phyloP scores from a whole-genome alignment of 2,888 invertebrate species.

The Lithodes maja region DNA sequence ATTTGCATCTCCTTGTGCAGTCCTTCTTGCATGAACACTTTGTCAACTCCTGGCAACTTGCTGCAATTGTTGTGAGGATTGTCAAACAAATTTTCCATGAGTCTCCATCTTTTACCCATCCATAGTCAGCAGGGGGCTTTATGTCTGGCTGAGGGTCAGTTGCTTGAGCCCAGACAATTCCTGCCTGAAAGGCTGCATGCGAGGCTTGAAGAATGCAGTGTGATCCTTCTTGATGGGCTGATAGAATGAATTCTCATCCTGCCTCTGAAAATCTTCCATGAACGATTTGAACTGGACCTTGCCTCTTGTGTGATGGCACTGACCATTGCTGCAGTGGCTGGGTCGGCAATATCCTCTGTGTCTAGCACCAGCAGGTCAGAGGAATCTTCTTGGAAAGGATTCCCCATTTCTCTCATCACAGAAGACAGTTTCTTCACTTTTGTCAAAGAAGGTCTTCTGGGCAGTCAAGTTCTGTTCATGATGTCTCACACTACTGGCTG shows the following conservation, averaged over 20 bases:
- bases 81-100: neutral
- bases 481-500: constrained; percentile 6
- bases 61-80: neutral
- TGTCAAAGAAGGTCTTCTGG: constrained; percentile 27
- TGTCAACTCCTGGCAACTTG: neutral
- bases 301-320: neutral
- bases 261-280: neutral
- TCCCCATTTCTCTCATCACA: constrained; percentile 17
- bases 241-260: constrained; percentile 28
- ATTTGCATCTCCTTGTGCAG: too few relatives aligned
- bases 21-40: neutral
- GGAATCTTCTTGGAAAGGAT: constrained; percentile 23
- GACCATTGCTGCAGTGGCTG: neutral
- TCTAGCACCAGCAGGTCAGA: constrained; percentile 12
- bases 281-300: constrained; percentile 17
- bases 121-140: too few relatives aligned
- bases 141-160: too few relatives aligned
- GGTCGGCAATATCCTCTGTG: constrained; percentile 19
- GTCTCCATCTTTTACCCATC: neutral
- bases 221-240: constrained; percentile 38
- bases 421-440: neutral
- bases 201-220: constrained; percentile 13
- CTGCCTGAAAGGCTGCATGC: neutral
- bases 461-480: constrained; percentile 9
- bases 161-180: too few relatives aligned